Base-by-base conservation (phyloP, 2,888 invertebrate species). In the Nephrotoma guestfalica region DNA sequence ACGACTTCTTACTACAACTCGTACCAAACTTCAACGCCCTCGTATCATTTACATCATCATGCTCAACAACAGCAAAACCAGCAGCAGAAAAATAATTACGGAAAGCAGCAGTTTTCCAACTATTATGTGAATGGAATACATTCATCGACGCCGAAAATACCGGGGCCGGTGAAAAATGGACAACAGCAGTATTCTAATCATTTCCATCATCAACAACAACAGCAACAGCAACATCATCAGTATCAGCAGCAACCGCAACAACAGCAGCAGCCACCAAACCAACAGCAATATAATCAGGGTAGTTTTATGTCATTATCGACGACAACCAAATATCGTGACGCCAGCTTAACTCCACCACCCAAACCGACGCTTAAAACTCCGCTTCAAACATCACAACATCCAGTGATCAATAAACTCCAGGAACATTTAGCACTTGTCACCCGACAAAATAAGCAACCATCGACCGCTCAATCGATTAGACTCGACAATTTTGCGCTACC, bases 1-100 rank as follows among this genome's bases (percentile, higher is more conserved):
- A 84, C 87, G 3, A 87, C 88, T 43, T 87, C 87, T 30, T 87
- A 87, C 41, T 45, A 87, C 11, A 87, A 87, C 86, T 87, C 87
- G 11, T 87, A 85, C 86, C 51, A 86, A 18, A 41, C 51, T 9
- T 18, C 41, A 6, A 42, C 86, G 40, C 86, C 83, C n/a, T 41
- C 85, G 5, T 86, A 84, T 83, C 86, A 51, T 85, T 85, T 57
- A 41, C 86, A 45, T 9, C 86, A 87, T 83, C 85, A 86, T 51
- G 71, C 30, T 71, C 15, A 4, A 1, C 43, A 6, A 11, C 51
- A 86, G 85, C 86, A 86, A 41, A 41, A 85, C 13, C 85, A 86
- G 11, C 86, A 86, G 71, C 18, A 71, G 11, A 71, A 71, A 30
- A 51, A 57, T 85, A 86, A 87, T 3, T 86, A 86, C 51, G 86